Evolutionary conservation across 2,797 vertebrate genomes (phyloP).

Genomic region (Peromyscus nudipes): DNA sequence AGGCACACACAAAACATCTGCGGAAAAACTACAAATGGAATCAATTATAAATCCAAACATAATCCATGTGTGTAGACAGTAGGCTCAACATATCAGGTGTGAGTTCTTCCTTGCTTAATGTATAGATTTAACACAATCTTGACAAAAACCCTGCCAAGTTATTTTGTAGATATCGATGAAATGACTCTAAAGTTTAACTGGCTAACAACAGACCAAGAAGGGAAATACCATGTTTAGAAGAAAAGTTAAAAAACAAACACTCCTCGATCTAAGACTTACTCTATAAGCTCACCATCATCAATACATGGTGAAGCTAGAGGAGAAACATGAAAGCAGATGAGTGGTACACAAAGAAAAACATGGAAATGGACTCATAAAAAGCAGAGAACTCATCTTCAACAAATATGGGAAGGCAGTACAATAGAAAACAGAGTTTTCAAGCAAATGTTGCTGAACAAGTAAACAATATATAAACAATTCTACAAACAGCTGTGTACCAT

Average conservation of each 20-base stretch:
- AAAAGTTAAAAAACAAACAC: neutral
- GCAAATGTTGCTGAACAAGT: neutral
- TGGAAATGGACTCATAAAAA: neutral
- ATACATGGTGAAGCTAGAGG: neutral
- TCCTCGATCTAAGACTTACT: neutral
- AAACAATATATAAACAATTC: neutral
- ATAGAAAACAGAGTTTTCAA: neutral
- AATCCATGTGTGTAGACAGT: neutral
- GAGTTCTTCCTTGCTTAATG: neutral
- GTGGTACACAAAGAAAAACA: neutral
- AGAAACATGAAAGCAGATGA: neutral
- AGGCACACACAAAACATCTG: neutral
- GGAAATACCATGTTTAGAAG: neutral
- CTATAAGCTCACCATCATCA: neutral
- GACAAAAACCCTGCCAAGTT: neutral
- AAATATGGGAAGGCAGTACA: neutral
- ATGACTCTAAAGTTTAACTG: neutral
- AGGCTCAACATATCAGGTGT: neutral
- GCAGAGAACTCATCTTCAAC: neutral
- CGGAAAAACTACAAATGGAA: conserved; percentile 15
- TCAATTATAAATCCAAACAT: neutral
- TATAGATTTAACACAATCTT: neutral
- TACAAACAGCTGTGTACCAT: neutral
- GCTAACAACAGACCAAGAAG: neutral
- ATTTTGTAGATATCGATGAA: neutral